Evolutionary conservation across 2,888 invertebrate species (phyloP), one percentile per base, ranked within the genome.

Genomic region (Drosophila infuscata): DNA sequence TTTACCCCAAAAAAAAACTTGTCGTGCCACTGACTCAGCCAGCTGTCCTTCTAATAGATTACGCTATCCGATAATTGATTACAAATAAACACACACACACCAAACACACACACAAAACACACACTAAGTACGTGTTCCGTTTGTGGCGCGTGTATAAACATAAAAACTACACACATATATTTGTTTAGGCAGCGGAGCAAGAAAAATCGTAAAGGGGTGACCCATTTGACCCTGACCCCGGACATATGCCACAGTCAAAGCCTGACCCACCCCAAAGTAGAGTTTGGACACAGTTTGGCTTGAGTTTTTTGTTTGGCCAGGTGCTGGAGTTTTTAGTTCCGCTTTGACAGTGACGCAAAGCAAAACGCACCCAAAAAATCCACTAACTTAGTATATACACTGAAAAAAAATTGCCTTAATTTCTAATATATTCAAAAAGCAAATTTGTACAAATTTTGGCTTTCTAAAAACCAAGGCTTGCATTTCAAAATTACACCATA

Each of bases 41-140:
- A 86, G 85, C 85, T 86, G 90, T 59, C 76, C 66, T 57, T 62
- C 57, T 49, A 68, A 79, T 71, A 88, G 80, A 85, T 83, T 82
- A 70, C 72, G 82, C 69, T 80, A 81, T 60, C 72, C 72, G 83
- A 88, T 89, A 86, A 89, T 86, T 88, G 90, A 86, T 86, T 86
- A 86, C 83, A 88, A 79, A 83, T 83, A 86, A 86, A 77, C 71
- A 65, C 57, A 70, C 32, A 38, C 63, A 35, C 17, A 46, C 7
- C 11, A 48, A 20, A 12, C 9, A 49, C 30, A 12, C 1, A 20
- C 48, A 35, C 54, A 20, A 25, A 25, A 25, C 51, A 51, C 51
- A 30, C 30, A 51, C 11, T 3, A 35, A 48, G 33, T 58, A 63
- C 81, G 70, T 69, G 70, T 70, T 79, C 53, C 53, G 59, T 52